Evolutionary conservation across 2,113 vertebrate species (phyloP).

Genomic region (Calypte anna): DNA sequence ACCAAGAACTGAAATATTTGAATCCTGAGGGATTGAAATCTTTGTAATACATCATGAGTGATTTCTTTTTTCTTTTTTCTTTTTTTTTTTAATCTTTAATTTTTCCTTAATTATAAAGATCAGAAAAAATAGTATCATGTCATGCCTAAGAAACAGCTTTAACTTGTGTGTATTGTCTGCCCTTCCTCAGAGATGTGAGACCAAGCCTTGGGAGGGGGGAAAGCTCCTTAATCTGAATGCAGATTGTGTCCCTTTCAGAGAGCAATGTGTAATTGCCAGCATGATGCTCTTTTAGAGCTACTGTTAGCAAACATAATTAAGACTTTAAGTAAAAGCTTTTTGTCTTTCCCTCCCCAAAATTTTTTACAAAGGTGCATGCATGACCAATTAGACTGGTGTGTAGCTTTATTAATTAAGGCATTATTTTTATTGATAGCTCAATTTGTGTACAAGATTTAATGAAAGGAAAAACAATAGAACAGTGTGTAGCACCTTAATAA

Average conservation of each 20-base stretch:
- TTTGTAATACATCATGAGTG: neutral
- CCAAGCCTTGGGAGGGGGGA: neutral
- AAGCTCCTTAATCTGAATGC: conserved; percentile 51
- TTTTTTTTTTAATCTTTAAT: neutral
- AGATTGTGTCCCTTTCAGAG: conserved; percentile 43
- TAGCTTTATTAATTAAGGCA: conserved; percentile 55
- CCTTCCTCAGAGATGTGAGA: neutral
- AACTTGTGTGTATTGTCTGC: neutral
- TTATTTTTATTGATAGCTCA: conserved; percentile 61
- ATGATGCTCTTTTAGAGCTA: conserved; percentile 54
- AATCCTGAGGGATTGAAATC: neutral
- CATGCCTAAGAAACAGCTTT: neutral
- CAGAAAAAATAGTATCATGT: neutral
- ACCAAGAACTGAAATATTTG: neutral
- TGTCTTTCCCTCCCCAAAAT: conserved; percentile 10
- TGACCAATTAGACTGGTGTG: conserved; percentile 50
- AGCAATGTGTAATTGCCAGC: conserved; percentile 48
- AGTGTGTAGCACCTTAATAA: neutral
- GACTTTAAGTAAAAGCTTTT: conserved; percentile 60
- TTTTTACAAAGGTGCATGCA: conserved; percentile 60
- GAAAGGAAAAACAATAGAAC: conserved; percentile 34
- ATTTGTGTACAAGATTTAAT: conserved; percentile 39
- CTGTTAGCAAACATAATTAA: conserved; percentile 72
- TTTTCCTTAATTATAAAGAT: neutral
- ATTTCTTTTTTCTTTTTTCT: neutral